A percentile compares a stretch with the other conserved stretches of the same genome.
phyloP scores from a whole-genome alignment of 2,888 invertebrate genomes.

The Platycnemis pennipes region DNA sequence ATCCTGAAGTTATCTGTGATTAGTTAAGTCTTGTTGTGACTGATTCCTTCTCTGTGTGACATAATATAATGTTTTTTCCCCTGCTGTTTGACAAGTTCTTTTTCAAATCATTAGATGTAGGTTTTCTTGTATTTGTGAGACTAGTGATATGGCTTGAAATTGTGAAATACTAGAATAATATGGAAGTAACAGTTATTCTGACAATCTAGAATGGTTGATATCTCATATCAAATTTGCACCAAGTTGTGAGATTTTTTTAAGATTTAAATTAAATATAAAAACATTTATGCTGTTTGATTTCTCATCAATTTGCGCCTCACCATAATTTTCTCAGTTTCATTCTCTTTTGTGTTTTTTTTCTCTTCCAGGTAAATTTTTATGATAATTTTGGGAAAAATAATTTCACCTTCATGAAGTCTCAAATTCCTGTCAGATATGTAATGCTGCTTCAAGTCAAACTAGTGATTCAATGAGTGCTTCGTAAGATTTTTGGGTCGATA shows the following conservation, averaged over 20 bases:
- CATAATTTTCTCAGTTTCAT: neutral
- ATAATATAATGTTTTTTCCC: neutral
- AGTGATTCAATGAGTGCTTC: no score
- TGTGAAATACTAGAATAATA: neutral
- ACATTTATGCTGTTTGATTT: conserved; percentile 18
- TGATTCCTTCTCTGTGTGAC: neutral
- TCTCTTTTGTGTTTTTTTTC: neutral
- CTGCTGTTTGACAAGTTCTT: neutral
- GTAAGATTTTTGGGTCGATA: no score
- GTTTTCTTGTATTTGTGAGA: conserved; percentile 6
- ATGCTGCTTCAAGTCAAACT: neutral
- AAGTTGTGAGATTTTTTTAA: conserved; percentile 36
- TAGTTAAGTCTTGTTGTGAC: conserved; percentile 5
- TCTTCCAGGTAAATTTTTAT: neutral
- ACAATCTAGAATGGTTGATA: conserved; percentile 31
- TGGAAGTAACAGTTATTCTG: conserved; percentile 21
- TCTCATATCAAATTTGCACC: conserved; percentile 39
- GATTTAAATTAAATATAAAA: conserved; percentile 39
- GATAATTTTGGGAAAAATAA: no score
- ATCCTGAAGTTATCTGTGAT: conserved; percentile 5
- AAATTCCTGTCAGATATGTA: neutral
- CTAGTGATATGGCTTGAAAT: conserved; percentile 10
- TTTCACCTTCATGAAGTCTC: neutral
- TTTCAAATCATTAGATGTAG: neutral
- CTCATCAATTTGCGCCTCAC: neutral